Evolutionary conservation across 2,888 invertebrate species (phyloP).

Genomic region (Metellina segmentata): DNA sequence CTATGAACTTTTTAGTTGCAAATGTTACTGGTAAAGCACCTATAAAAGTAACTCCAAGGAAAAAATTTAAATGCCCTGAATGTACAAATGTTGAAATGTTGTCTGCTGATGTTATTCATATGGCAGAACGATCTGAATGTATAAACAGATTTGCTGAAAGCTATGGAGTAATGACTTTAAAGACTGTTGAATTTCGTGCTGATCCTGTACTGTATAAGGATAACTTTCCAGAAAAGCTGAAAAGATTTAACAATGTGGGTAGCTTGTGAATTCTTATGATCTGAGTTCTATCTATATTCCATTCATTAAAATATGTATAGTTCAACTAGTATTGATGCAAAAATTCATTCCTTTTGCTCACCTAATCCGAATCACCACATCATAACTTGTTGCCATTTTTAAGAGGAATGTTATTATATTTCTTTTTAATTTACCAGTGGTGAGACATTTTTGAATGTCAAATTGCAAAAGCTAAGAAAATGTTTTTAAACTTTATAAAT

Average conservation of each 20-base stretch:
- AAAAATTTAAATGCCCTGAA: constrained; percentile 98
- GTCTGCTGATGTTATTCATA: constrained; percentile 89
- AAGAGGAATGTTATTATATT: no score
- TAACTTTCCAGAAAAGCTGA: constrained; percentile 90
- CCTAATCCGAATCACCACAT: no score
- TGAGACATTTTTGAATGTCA: no score
- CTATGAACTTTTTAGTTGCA: constrained; percentile 97
- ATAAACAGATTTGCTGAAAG: constrained; percentile 89
- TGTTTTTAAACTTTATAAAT: no score
- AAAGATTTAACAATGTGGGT: constrained; percentile 93
- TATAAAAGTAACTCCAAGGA: constrained; percentile 91
- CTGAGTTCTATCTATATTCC: no score
- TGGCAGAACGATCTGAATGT: constrained; percentile 95
- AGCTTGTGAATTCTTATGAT: constrained; percentile 85
- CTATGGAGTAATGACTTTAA: constrained; percentile 93
- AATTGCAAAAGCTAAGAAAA: no score
- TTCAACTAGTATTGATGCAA: no score
- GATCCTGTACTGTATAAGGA: constrained; percentile 96
- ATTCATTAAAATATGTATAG: no score
- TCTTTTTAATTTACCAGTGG: no score
- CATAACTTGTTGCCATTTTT: no score
- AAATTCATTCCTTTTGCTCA: no score
- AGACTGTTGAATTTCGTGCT: constrained; percentile 94
- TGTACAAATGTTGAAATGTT: constrained; percentile 96
- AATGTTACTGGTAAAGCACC: constrained; percentile 96